phyloP scores from a whole-genome alignment of 2,888 invertebrate species.

The Capitulum mitella region DNA sequence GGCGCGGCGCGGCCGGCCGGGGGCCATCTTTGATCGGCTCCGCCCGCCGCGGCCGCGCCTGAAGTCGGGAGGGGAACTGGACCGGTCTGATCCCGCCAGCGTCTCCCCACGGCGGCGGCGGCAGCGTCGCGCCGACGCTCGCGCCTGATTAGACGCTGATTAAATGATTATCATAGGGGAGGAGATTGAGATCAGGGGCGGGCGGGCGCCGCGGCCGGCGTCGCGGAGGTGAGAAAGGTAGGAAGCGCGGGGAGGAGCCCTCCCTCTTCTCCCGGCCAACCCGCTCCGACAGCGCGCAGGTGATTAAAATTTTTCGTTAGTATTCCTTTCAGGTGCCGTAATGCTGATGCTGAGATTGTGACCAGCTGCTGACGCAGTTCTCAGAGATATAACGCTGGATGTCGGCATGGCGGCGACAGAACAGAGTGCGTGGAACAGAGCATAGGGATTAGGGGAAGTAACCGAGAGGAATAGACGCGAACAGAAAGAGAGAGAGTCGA shows the following conservation, averaged over 20 bases:
- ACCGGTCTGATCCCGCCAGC: background rate
- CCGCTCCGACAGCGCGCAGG: background rate
- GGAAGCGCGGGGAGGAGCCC: background rate
- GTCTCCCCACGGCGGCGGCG: no score
- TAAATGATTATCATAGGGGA: constrained; percentile 12
- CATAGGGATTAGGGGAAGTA: no score
- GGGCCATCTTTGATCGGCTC: background rate
- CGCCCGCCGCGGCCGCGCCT: background rate
- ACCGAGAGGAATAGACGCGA: background rate
- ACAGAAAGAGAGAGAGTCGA: constrained; percentile 11
- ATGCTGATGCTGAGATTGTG: background rate
- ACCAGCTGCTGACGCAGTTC: background rate
- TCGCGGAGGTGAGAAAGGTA: background rate
- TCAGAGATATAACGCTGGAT: no score
- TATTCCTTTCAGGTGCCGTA: background rate
- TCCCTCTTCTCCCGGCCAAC: background rate
- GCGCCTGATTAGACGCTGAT: constrained; percentile 5
- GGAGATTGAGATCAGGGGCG: constrained; percentile 4
- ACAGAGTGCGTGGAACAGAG: no score
- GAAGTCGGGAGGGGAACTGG: background rate
- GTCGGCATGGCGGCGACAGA: no score
- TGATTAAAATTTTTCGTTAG: background rate
- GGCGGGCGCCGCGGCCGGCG: background rate
- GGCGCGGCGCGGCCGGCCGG: background rate
- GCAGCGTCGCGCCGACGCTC: no score